Evolutionary conservation across 1,140 invertebrate genomes (phyloP).

Genomic region (Aplysia californica): DNA sequence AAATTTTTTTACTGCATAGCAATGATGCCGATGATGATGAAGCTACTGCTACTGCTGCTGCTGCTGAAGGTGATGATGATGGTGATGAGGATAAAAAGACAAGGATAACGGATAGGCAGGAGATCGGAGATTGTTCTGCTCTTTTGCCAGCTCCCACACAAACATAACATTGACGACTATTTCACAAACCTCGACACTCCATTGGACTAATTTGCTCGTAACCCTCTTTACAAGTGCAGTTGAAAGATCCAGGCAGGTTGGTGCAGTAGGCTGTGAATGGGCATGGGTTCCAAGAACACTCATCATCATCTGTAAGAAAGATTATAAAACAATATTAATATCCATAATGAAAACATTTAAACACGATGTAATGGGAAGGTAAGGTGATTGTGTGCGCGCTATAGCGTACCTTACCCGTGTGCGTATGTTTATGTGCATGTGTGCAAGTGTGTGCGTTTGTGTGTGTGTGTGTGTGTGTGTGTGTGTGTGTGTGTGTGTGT

Average conservation of each 20-base stretch:
- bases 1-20: neutral
- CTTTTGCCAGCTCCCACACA: neutral
- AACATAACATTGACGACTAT: neutral
- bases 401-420: no score
- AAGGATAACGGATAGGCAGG: neutral
- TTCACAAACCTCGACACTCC: conserved; percentile 38
- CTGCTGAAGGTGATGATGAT: neutral
- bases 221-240: conserved; percentile 49
- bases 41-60: neutral
- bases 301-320: conserved; percentile 61
- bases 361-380: no score
- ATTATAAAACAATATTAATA: no score
- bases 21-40: no score
- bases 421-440: no score
- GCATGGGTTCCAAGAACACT: conserved; percentile 35
- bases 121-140: neutral
- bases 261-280: conserved; percentile 43
- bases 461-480: no score
- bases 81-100: neutral
- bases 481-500: no score
- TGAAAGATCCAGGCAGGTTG: conserved; percentile 47
- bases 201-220: conserved; percentile 36
- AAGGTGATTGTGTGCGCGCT: no score
- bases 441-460: no score
- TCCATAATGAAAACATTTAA: no score